These are phyloP conservation scores for Heterodera carotae DNA, from an alignment of 1,140 invertebrate species.

Conservation along the genomic window DNA sequence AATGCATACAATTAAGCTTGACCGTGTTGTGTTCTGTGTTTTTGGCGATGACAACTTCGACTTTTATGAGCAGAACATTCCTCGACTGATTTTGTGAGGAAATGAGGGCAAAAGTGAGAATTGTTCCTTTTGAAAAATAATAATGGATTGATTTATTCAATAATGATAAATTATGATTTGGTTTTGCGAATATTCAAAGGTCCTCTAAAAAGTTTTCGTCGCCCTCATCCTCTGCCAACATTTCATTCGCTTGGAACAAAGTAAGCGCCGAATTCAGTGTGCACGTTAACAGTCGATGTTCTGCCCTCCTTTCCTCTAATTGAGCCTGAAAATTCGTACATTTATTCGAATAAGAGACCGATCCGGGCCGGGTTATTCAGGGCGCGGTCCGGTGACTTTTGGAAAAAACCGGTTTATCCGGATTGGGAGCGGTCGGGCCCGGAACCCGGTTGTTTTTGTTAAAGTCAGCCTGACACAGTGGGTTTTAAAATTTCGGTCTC, in stretches of 20 bases:
- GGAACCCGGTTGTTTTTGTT: too few species aligned
- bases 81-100: conserved; percentile 10
- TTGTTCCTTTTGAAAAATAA: background rate
- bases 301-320: conserved; percentile 78
- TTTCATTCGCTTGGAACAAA: conserved; percentile 74
- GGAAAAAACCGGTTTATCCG: too few species aligned
- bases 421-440: too few species aligned
- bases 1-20: conserved; percentile 25
- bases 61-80: conserved; percentile 30
- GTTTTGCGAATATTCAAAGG: conserved; percentile 28
- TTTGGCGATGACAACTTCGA: conserved; percentile 30
- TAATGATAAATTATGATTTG: background rate
- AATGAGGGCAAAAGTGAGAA: background rate
- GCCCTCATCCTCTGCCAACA: conserved; percentile 33
- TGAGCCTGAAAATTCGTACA: conserved; percentile 68
- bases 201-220: conserved; percentile 53
- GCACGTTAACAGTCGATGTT: conserved; percentile 87
- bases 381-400: too few species aligned
- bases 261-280: conserved; percentile 88
- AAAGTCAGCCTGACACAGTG: too few species aligned
- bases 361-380: too few species aligned
- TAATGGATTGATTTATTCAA: conserved; percentile 5
- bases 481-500: too few species aligned
- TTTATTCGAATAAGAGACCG: background rate
- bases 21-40: conserved; percentile 40